Conservation (phyloP, 1,140 invertebrate species). For the Dryas iulia region DNA sequence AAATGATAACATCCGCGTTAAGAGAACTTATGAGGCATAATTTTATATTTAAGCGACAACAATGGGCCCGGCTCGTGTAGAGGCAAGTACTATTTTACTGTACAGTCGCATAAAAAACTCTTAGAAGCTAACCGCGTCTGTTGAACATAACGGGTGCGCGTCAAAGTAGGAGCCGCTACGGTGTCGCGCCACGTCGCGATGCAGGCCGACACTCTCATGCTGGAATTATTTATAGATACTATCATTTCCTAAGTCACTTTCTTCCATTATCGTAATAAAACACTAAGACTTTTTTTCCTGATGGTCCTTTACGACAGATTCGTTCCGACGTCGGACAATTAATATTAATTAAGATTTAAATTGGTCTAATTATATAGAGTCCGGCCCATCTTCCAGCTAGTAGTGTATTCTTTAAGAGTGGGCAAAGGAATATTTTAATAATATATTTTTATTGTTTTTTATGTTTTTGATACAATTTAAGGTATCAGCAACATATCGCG, state of each 20-base stretch:
- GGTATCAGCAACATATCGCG: background rate
- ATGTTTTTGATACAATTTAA: background rate
- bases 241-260: slow-evolving; percentile 39
- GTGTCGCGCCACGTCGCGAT: slow-evolving; percentile 3
- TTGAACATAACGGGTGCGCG: slow-evolving; percentile 29
- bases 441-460: slow-evolving; percentile 13
- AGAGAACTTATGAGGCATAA: slow-evolving; percentile 63
- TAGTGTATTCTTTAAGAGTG: slow-evolving; percentile 46
- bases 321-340: slow-evolving; percentile 75
- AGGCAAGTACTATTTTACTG: slow-evolving; percentile 66
- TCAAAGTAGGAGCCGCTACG: background rate
- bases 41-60: slow-evolving; percentile 68
- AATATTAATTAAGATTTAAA: slow-evolving; percentile 80
- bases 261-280: slow-evolving; percentile 60
- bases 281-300: slow-evolving; percentile 60
- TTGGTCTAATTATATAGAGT: slow-evolving; percentile 78
- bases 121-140: slow-evolving; percentile 37
- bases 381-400: slow-evolving; percentile 64
- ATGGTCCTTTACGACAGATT: slow-evolving; percentile 70
- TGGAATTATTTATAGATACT: slow-evolving; percentile 42
- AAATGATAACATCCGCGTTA: slow-evolving; percentile 78
- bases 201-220: slow-evolving; percentile 1
- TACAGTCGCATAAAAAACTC: slow-evolving; percentile 56
- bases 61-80: slow-evolving; percentile 60
- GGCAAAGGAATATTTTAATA: slow-evolving; percentile 31